Evolutionary conservation across 2,888 invertebrate species (phyloP), one percentile per base, ranked within the genome.

Genomic region (Coelopa pilipes): DNA sequence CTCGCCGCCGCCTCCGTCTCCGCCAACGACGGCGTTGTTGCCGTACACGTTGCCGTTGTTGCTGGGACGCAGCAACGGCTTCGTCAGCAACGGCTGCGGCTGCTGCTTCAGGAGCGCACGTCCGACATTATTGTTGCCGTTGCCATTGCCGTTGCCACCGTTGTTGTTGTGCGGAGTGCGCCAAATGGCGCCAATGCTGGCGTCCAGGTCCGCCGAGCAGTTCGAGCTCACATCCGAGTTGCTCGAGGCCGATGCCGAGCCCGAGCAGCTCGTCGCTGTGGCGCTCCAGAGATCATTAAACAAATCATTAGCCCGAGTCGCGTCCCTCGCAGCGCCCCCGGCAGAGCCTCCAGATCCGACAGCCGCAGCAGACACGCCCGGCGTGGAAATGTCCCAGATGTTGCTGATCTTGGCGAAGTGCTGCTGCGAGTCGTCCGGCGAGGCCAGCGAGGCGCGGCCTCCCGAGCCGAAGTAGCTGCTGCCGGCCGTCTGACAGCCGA

Each of bases 231-330:
- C 81, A 74, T 84, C 84, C 1, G 82, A 82, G 24, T 76, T 71
- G 73, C 75, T 68, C 57, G 21, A 65, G 4, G 34, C 34, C 34
- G 34, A 34, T 7, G 34, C 34, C 34, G 34, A 34, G 34, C 50
- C 50, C 15, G 15, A 55, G 59, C 69, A 69, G 19, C 69, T 47
- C 19, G 59, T 72, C 21, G 68, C 24, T 34, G 65, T 57, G 57
- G 21, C 69, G 72, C 82, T 82, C 85, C 87, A 84, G 81, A 86
- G 83, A 84, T 87, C 87, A 80, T 83, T 85, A 80, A 86, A 85
- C 73, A 87, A 81, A 77, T 82, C 83, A 72, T 79, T 76, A 57
- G 78, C 76, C 78, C 79, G 65, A 74, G 47, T 46, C 7, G 15
- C 62, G n/a, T 53, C 53, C 53, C n/a, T 53, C 15, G 3, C 10